phyloP scores from a whole-genome alignment of 2,888 invertebrate genomes.

The Liodrosophila aerea region DNA sequence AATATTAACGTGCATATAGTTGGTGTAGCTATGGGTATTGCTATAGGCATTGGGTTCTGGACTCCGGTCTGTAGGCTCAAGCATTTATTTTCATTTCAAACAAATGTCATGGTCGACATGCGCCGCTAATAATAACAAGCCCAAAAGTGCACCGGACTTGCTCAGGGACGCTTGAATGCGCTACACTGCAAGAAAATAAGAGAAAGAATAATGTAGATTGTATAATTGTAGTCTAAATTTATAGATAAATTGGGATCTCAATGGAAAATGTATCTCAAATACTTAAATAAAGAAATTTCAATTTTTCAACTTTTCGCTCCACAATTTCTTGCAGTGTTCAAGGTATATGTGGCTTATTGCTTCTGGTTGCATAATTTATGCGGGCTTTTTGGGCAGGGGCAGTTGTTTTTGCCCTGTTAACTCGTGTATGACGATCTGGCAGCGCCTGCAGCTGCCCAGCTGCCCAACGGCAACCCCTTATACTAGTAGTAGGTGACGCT shows the following conservation, averaged over 20 bases:
- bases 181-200: slow-evolving; percentile 26
- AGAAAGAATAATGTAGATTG: neutral
- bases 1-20: neutral
- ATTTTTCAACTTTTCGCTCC: no score
- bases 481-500: slow-evolving; percentile 49
- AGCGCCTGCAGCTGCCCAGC: slow-evolving; percentile 71
- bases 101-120: slow-evolving; percentile 70
- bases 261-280: no score
- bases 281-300: no score
- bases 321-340: slow-evolving; percentile 29
- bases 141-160: slow-evolving; percentile 61
- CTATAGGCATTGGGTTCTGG: neutral
- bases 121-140: slow-evolving; percentile 62
- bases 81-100: slow-evolving; percentile 50
- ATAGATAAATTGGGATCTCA: neutral
- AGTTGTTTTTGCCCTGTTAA: slow-evolving; percentile 50
- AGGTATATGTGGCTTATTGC: slow-evolving; percentile 58
- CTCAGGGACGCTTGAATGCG: slow-evolving; percentile 41
- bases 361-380: slow-evolving; percentile 49
- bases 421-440: slow-evolving; percentile 69
- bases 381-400: slow-evolving; percentile 19
- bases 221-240: neutral
- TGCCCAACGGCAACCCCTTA: slow-evolving; percentile 29
- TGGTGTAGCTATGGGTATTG: slow-evolving; percentile 1
- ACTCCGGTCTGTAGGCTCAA: slow-evolving; percentile 4